Evolutionary conservation across 2,113 vertebrate genomes (phyloP).

Genomic region (Seriola quinqueradiata): DNA sequence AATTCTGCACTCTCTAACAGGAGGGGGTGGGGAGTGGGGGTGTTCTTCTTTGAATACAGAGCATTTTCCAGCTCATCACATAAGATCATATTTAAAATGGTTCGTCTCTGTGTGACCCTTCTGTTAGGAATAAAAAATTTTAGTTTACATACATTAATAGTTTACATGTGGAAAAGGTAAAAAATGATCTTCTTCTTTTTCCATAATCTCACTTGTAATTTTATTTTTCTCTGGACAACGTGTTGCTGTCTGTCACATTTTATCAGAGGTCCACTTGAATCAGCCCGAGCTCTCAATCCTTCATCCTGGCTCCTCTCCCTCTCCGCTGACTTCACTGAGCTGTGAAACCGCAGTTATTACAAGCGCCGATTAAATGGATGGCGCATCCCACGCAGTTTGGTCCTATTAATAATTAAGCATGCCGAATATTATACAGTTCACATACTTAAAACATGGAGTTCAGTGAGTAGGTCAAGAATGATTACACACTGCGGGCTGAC

Average conservation of each 20-base stretch:
- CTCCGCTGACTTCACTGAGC: neutral
- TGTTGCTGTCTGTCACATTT: neutral
- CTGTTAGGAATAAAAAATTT: neutral
- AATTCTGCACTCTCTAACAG: neutral
- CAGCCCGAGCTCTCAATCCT: neutral
- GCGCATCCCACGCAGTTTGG: conserved; percentile 81
- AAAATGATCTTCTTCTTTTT: conserved; percentile 1
- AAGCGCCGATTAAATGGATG: conserved; percentile 72
- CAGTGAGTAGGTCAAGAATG: conserved; percentile 93
- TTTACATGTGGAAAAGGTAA: neutral
- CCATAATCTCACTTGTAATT: neutral
- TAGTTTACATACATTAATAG: too few relatives aligned
- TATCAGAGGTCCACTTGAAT: neutral
- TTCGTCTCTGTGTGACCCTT: neutral
- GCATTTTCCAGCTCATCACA: neutral
- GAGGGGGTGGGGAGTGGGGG: too few relatives aligned
- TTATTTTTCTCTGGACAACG: neutral
- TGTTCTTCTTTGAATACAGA: neutral
- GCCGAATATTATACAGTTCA: conserved; percentile 90
- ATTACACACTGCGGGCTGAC: conserved; percentile 93
- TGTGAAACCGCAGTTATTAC: conserved; percentile 59
- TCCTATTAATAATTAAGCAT: conserved; percentile 91
- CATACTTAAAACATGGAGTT: conserved; percentile 94
- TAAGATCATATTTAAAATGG: neutral
- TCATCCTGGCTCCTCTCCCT: conserved; percentile 14